phyloP scores from a whole-genome alignment of 2,888 invertebrate species.

The Physocephala rufipes region DNA sequence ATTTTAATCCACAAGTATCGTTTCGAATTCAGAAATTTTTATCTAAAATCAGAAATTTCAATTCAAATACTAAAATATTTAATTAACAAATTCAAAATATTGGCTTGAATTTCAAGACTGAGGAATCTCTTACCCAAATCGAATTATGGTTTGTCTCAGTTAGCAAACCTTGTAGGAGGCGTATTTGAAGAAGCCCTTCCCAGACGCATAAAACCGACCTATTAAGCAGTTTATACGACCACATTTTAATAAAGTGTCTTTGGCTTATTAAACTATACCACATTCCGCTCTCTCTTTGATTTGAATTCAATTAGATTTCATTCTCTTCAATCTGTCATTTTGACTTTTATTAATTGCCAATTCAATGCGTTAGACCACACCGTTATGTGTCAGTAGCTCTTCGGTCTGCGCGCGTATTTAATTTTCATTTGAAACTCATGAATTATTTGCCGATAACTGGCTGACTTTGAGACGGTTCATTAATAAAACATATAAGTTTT shows the following conservation, averaged over 20 bases:
- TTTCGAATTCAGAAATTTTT: no score
- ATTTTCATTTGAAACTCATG: constrained; percentile 23
- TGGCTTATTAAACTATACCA: no score
- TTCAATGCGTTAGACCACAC: constrained; percentile 16
- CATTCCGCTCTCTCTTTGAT: not conserved
- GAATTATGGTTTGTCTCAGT: no score
- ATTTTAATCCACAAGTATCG: no score
- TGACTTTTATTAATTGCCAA: not conserved
- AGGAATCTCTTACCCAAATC: no score
- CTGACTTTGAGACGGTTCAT: constrained; percentile 48
- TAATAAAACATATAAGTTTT: constrained; percentile 55
- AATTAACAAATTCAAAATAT: no score
- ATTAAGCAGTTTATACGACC: not conserved
- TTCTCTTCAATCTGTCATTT: not conserved
- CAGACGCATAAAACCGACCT: no score
- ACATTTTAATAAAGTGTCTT: not conserved
- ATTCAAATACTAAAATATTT: no score
- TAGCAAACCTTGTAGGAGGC: no score
- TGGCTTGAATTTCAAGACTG: no score
- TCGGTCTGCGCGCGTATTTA: not conserved
- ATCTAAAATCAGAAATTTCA: no score
- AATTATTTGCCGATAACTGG: constrained; percentile 24
- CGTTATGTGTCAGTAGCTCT: not conserved
- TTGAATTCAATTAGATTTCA: not conserved
- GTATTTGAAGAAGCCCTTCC: no score